Evolutionary conservation across 2,888 invertebrate species (phyloP).

Genomic region (Watsonalla cultraria): DNA sequence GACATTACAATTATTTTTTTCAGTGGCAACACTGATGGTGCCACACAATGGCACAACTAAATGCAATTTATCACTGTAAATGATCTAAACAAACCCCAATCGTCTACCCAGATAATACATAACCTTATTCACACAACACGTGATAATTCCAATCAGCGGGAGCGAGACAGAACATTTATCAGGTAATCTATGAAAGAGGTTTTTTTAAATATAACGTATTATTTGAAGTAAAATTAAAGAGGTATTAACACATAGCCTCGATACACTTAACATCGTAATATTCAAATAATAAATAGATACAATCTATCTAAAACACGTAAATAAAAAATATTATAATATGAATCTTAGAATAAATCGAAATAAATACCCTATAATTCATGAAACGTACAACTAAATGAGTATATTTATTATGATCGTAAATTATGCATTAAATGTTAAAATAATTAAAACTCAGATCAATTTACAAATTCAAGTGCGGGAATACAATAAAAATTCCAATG

Average conservation of each 20-base stretch:
- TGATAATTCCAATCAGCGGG: no score
- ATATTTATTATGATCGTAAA: conserved; percentile 71
- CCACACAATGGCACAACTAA: conserved; percentile 66
- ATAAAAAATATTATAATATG: conserved; percentile 33
- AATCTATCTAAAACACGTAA: conserved; percentile 45
- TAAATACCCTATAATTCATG: conserved; percentile 69
- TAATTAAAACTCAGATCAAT: conserved; percentile 38
- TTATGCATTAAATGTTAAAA: conserved; percentile 56
- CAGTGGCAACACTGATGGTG: conserved; percentile 43
- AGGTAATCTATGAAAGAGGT: no score
- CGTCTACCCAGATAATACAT: conserved; percentile 25
- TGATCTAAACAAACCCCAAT: conserved; percentile 25
- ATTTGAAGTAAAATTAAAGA: conserved; percentile 48
- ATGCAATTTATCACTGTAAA: conserved; percentile 68
- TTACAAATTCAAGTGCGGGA: conserved; percentile 24
- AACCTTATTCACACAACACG: conserved; percentile 5
- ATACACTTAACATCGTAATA: conserved; percentile 32
- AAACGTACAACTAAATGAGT: conserved; percentile 65
- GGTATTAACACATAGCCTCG: conserved; percentile 74
- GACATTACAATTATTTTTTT: conserved; percentile 24
- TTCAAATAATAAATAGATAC: conserved; percentile 67
- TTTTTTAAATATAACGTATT: conserved; percentile 1
- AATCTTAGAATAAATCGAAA: conserved; percentile 26
- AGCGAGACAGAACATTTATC: no score
- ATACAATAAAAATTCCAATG: conserved; percentile 10